phyloP scores from a whole-genome alignment of 1,140 invertebrate species.

The Batillaria attramentaria region DNA sequence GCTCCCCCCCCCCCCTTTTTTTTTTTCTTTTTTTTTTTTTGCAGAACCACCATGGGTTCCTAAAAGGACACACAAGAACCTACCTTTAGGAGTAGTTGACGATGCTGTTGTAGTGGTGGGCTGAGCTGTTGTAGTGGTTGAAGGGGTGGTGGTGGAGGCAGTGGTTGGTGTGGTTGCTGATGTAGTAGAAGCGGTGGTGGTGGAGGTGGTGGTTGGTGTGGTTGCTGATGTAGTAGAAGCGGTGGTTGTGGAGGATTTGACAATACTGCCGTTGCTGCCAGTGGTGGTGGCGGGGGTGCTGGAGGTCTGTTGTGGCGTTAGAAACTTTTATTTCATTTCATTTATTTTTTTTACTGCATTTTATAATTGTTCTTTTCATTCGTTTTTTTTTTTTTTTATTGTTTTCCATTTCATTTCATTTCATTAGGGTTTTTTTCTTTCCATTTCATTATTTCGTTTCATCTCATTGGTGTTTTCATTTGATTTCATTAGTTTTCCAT shows the following conservation, averaged over 20 bases:
- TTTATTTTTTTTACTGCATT: neutral
- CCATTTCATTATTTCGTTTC: no score
- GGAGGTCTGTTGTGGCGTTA: no score
- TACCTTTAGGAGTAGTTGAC: neutral
- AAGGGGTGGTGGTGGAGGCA: neutral
- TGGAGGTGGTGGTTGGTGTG: neutral
- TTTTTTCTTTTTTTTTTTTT: no score
- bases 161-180: neutral
- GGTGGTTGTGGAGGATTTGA: neutral
- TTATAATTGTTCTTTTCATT: neutral
- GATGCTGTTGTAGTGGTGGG: neutral
- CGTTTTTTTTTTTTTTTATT: constrained; percentile 2
- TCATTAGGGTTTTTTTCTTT: constrained; percentile 2
- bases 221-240: neutral
- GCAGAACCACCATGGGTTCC: no score
- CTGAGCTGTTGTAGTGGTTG: neutral
- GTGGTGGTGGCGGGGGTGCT: no score
- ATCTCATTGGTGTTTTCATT: no score
- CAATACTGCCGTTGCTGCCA: neutral
- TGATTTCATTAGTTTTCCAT: no score
- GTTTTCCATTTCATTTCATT: neutral
- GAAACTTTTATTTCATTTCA: no score
- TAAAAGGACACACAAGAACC: no score
- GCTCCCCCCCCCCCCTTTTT: no score
- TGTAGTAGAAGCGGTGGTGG: neutral